phyloP scores from a whole-genome alignment of 2,113 vertebrate species.

The Saguinus imperator region DNA sequence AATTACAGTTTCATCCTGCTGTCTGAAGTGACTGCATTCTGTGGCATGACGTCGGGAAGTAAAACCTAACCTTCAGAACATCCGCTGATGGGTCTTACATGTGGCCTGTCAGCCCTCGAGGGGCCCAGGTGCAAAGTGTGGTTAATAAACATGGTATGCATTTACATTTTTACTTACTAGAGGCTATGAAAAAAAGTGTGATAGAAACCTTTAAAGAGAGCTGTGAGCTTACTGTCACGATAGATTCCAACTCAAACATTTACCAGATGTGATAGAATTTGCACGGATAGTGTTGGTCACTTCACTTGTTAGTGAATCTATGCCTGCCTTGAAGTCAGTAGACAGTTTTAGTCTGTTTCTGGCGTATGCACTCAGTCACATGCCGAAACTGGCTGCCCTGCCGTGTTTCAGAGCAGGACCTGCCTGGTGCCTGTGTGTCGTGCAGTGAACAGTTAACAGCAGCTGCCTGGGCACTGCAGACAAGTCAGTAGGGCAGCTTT shows the following conservation, averaged over 20 bases:
- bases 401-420: conserved; percentile 54
- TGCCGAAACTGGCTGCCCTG: conserved; percentile 55
- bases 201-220: neutral
- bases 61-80: neutral
- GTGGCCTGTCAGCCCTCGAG: neutral
- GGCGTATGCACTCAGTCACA: conserved; percentile 41
- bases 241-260: neutral
- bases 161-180: neutral
- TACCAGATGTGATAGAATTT: conserved; percentile 10
- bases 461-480: neutral
- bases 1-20: neutral
- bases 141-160: neutral
- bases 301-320: neutral
- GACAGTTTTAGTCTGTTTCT: neutral
- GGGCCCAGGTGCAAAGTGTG: neutral
- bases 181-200: neutral
- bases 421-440: neutral
- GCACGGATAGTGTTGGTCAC: neutral
- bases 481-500: conserved; percentile 61
- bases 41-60: neutral
- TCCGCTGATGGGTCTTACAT: fast-evolving
- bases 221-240: neutral
- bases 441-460: neutral
- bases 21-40: neutral
- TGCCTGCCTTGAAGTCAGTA: conserved; percentile 44